These are phyloP conservation scores for Toxonevra muliebris DNA, from an alignment of 2,888 invertebrate species.

Conservation along the genomic window DNA sequence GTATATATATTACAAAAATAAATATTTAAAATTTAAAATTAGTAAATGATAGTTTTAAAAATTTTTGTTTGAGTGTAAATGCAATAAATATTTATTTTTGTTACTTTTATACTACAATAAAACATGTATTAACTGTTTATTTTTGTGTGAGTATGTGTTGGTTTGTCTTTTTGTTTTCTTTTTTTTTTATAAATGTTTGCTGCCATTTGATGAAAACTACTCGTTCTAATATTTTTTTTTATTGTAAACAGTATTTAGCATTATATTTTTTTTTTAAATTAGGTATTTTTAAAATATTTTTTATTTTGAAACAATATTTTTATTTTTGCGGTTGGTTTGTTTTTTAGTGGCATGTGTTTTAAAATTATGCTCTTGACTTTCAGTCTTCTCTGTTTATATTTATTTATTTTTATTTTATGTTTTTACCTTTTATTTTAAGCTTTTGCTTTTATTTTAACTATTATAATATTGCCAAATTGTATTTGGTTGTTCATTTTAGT, in stretches of 20 bases:
- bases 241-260: too few relatives aligned
- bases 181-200: too few relatives aligned
- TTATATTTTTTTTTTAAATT: not conserved
- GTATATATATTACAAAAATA: not conserved
- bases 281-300: conserved; percentile 3
- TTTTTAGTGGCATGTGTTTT: not conserved
- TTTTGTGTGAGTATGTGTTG: too few relatives aligned
- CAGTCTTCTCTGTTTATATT: conserved; percentile 26
- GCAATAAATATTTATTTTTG: not conserved
- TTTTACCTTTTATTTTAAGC: not conserved
- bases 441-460: not conserved
- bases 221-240: too few relatives aligned
- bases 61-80: not conserved
- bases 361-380: conserved; percentile 16
- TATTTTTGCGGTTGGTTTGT: not conserved
- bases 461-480: not conserved
- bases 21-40: too few relatives aligned
- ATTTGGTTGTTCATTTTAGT: too few relatives aligned
- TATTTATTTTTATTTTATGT: conserved; percentile 7
- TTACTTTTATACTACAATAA: too few relatives aligned
- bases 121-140: too few relatives aligned
- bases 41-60: not conserved
- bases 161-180: too few relatives aligned
- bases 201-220: too few relatives aligned
- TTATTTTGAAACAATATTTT: not conserved